A percentile compares a stretch with the other conserved stretches of the same genome.
These are phyloP conservation scores for Conomelus anceps DNA, from an alignment of 2,888 invertebrate genomes.

Conservation along the genomic window DNA sequence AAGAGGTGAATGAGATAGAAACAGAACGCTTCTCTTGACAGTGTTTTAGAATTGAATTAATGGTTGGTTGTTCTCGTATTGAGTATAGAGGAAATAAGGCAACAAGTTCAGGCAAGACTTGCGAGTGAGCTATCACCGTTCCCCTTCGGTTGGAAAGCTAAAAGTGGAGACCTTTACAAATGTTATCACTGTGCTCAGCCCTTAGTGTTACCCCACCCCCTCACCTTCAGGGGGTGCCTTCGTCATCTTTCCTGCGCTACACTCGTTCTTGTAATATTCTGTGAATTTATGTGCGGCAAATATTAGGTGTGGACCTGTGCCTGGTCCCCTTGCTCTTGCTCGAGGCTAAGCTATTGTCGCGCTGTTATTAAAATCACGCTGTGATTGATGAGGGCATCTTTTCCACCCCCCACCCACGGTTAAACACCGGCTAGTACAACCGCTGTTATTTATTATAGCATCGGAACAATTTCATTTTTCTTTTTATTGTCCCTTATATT, in stretches of 20 bases:
- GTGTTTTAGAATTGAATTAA: background rate
- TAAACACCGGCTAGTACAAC: background rate
- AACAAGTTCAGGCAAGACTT: background rate
- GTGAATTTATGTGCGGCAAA: constrained; percentile 50
- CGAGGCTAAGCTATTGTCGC: constrained; percentile 19
- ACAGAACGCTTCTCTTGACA: background rate
- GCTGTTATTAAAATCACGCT: constrained; percentile 36
- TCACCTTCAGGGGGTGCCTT: constrained; percentile 10
- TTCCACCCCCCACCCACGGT: background rate
- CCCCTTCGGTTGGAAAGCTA: background rate
- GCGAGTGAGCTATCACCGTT: background rate
- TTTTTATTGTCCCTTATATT: background rate
- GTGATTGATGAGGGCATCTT: constrained; percentile 33
- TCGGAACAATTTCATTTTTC: background rate
- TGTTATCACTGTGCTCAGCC: constrained; percentile 46
- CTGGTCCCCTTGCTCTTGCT: background rate
- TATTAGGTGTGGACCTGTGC: constrained; percentile 42
- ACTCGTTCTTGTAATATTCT: constrained; percentile 48
- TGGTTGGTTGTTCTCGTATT: background rate
- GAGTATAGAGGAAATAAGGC: background rate
- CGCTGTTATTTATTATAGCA: background rate
- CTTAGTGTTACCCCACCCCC: constrained; percentile 41
- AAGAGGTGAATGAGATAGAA: background rate
- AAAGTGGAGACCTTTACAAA: constrained; percentile 47
- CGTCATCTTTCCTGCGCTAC: constrained; percentile 34